Evolutionary conservation across 2,888 invertebrate genomes (phyloP).

Genomic region (Plusia festucae): DNA sequence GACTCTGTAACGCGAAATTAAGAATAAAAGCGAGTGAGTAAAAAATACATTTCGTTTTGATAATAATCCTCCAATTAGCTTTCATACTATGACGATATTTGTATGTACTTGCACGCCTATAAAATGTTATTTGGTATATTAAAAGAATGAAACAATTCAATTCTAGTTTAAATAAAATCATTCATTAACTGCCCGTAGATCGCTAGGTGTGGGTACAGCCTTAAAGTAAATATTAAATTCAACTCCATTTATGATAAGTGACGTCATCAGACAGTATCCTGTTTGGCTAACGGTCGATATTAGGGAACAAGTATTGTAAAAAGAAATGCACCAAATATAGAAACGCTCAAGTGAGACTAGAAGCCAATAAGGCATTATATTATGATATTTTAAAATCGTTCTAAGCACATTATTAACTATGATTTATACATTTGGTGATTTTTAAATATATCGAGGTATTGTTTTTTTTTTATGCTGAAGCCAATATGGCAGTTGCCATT

Average conservation of each 20-base stretch:
- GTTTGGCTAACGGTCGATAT: constrained; percentile 50
- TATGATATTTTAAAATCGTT: constrained; percentile 59
- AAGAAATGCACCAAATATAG: constrained; percentile 73
- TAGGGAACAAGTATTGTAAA: constrained; percentile 76
- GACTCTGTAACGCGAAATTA: constrained; percentile 23
- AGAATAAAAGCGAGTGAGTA: constrained; percentile 18
- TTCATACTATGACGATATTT: constrained; percentile 12
- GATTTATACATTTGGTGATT: constrained; percentile 43
- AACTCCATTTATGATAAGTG: constrained; percentile 24
- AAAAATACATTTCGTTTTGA: constrained; percentile 21
- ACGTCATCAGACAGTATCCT: constrained; percentile 48
- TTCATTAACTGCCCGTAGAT: constrained; percentile 51
- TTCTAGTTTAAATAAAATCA: constrained; percentile 22
- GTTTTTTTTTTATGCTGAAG: no score
- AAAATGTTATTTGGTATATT: constrained; percentile 15
- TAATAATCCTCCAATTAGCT: constrained; percentile 12
- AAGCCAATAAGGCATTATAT: constrained; percentile 66
- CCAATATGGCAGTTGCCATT: no score
- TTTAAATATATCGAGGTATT: constrained; percentile 31
- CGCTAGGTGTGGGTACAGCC: constrained; percentile 58
- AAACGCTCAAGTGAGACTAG: constrained; percentile 76
- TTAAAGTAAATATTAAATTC: constrained; percentile 43
- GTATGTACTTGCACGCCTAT: constrained; percentile 15
- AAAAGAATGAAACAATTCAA: constrained; percentile 18
- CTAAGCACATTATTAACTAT: background rate